These are phyloP conservation scores for Harpagoxenus sublaevis DNA, from an alignment of 2,888 invertebrate species.

Conservation along the genomic window DNA sequence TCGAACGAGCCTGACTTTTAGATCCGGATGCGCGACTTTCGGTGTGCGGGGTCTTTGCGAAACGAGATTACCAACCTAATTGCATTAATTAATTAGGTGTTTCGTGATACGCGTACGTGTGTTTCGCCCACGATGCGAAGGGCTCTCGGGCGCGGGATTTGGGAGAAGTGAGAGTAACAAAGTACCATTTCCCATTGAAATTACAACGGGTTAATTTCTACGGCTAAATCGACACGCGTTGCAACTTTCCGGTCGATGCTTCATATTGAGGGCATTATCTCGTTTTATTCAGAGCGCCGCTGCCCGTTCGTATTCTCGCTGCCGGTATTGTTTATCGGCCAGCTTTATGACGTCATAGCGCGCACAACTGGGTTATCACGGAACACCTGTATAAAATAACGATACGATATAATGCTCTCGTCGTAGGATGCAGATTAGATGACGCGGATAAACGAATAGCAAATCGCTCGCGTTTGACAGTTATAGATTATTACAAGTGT, in stretches of 20 bases:
- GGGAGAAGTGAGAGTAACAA: conserved; percentile 23
- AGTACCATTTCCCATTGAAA: conserved; percentile 47
- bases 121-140: conserved; percentile 26
- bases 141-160: neutral
- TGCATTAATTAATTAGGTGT: conserved; percentile 24
- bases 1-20: neutral
- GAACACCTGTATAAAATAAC: conserved; percentile 51
- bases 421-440: conserved; percentile 36
- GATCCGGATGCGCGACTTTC: neutral
- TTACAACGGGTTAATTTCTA: conserved; percentile 2
- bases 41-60: neutral
- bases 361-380: conserved; percentile 59
- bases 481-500: neutral
- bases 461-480: conserved; percentile 4
- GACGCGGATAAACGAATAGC: conserved; percentile 23
- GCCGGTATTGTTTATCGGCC: conserved; percentile 65
- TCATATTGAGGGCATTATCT: conserved; percentile 66
- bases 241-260: conserved; percentile 55
- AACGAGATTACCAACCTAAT: neutral
- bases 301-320: conserved; percentile 42
- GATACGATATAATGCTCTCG: conserved; percentile 33
- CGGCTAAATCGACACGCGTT: conserved; percentile 42
- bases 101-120: neutral
- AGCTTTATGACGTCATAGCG: conserved; percentile 60
- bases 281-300: conserved; percentile 63